Conservation (phyloP, 1,140 invertebrate species). For the Pseudomyrmex pallidus region DNA sequence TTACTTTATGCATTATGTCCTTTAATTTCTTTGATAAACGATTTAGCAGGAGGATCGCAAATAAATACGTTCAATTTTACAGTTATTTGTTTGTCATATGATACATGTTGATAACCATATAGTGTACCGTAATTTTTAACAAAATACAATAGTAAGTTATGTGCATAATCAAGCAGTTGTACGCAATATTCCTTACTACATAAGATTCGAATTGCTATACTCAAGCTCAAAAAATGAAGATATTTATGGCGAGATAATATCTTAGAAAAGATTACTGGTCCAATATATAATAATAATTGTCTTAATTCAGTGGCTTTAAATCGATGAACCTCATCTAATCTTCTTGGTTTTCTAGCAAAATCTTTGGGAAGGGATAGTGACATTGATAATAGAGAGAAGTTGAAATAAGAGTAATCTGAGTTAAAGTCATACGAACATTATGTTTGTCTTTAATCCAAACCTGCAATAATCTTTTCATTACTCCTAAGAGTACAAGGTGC, state of each 20-base stretch:
- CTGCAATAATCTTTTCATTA: conserved; percentile 25
- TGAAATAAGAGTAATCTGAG: not conserved
- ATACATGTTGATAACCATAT: conserved; percentile 45
- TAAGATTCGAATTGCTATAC: conserved; percentile 63
- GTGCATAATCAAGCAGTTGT: conserved; percentile 24
- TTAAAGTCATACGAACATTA: not conserved
- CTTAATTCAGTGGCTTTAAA: conserved; percentile 65
- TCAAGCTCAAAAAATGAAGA: conserved; percentile 53
- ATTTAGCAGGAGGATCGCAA: conserved; percentile 26
- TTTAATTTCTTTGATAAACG: conserved; percentile 16
- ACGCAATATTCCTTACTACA: conserved; percentile 12
- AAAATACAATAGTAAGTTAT: conserved; percentile 52
- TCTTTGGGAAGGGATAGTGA: not conserved
- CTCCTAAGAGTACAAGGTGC: conserved; percentile 16
- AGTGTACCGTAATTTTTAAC: conserved; percentile 43
- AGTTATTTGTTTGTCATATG: conserved; percentile 38
- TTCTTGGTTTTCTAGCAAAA: conserved; percentile 19
- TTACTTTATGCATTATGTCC: conserved; percentile 33
- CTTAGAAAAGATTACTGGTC: conserved; percentile 30
- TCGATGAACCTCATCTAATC: conserved; percentile 14
- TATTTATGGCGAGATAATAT: conserved; percentile 40
- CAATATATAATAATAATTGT: conserved; percentile 60
- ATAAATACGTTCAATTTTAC: conserved; percentile 21
- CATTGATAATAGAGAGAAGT: not conserved
- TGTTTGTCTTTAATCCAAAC: conserved; percentile 9